Conservation (phyloP, 1,140 invertebrate genomes). For the Caenorhabditis elegans region WBcel235 BX284603.4:4068001-4068500, state of each 20-base stretch:
- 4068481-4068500: constrained; percentile 66
- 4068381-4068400: background rate
- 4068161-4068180: background rate
- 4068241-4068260: constrained; percentile 16
- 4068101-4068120: no score
- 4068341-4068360: background rate
- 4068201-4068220: constrained; percentile 26
- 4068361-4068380: background rate
- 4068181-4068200: background rate
- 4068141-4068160: no score
- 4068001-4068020: no score
- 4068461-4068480: constrained; percentile 43
- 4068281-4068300: background rate
- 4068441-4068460: background rate
- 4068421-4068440: background rate
- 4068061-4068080: background rate
- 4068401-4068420: no score
- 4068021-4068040: no score
- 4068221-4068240: constrained; percentile 29
- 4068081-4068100: no score
- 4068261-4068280: background rate
- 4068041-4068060: background rate
- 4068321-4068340: background rate
- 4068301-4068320: constrained; percentile 24
- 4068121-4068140: no score